Evolutionary conservation across 1,140 invertebrate genomes (phyloP).

Genomic region (Lepidurus arcticus): DNA sequence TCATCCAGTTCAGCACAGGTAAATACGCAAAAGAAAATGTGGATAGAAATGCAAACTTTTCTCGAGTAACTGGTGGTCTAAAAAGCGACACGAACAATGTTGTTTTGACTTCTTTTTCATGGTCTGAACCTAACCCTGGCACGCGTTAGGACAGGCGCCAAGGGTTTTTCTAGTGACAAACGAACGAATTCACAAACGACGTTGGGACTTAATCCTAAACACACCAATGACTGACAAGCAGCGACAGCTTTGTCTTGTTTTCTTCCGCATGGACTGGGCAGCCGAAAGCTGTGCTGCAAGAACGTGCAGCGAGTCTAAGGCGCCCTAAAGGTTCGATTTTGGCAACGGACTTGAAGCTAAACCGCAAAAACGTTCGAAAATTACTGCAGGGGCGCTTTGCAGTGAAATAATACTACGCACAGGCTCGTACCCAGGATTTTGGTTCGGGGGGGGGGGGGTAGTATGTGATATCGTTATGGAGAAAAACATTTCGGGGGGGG

Average conservation of each 20-base stretch:
- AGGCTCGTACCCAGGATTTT: no score
- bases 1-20: no score
- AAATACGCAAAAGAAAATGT: background rate
- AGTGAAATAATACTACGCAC: no score
- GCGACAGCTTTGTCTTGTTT: background rate
- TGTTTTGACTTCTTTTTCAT: background rate
- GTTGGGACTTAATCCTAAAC: background rate
- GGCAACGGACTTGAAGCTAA: background rate
- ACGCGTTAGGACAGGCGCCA: background rate
- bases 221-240: slow-evolving; percentile 40
- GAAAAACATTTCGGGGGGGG: no score
- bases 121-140: background rate
- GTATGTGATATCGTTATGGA: no score
- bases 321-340: background rate
- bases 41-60: background rate
- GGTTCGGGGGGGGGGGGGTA: no score
- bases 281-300: background rate
- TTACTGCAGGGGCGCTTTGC: no score
- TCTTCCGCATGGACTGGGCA: background rate
- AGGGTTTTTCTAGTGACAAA: background rate
- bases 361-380: background rate
- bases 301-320: background rate
- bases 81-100: background rate
- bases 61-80: background rate
- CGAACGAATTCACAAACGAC: slow-evolving; percentile 15